These are phyloP conservation scores for Casuarius casuarius DNA, from an alignment of 2,113 vertebrate species.

Conservation along the genomic window DNA sequence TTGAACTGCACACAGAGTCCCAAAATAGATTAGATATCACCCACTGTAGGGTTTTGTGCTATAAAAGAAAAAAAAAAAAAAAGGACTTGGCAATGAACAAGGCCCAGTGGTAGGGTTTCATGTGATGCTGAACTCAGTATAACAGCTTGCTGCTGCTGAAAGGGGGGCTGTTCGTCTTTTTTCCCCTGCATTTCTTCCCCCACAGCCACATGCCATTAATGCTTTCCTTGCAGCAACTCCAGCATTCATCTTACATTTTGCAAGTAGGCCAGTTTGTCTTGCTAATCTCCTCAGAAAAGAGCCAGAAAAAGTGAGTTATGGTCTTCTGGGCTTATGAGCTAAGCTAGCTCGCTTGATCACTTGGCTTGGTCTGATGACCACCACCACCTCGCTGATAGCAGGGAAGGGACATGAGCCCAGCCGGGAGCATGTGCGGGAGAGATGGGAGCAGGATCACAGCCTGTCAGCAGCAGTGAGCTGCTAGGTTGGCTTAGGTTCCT, in stretches of 20 bases:
- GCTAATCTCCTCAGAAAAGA: background rate
- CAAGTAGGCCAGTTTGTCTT: background rate
- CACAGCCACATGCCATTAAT: background rate
- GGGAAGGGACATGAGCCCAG: background rate
- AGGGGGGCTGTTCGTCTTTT: background rate
- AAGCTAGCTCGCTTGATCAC: background rate
- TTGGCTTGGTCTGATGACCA: background rate
- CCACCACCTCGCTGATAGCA: background rate
- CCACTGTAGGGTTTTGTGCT: background rate
- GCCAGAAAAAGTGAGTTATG: background rate
- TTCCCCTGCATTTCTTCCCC: background rate
- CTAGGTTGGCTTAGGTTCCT: background rate
- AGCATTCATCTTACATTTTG: background rate
- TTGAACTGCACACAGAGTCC: background rate
- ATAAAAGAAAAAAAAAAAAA: background rate
- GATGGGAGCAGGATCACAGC: background rate
- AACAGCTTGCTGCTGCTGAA: constrained; percentile 14
- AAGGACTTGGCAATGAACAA: background rate
- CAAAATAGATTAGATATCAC: constrained; percentile 33
- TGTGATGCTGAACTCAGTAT: background rate
- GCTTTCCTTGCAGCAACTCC: background rate
- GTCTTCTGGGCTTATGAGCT: background rate
- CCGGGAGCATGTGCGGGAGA: background rate
- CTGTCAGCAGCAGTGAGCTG: background rate
- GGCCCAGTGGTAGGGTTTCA: background rate